phyloP scores from a whole-genome alignment of 2,888 invertebrate genomes.

The Idaea biselata region DNA sequence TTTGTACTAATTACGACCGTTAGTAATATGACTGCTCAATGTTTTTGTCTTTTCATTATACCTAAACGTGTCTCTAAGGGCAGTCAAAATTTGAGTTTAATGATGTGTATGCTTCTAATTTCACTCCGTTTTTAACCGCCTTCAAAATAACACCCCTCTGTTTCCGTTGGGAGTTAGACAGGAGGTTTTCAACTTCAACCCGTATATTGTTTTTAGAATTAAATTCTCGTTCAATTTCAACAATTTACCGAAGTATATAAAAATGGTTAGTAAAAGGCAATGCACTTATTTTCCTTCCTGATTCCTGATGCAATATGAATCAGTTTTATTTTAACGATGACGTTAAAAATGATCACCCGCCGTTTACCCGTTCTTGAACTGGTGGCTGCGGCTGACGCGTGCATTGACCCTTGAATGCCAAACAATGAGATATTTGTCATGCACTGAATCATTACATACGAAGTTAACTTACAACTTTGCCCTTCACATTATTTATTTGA shows the following conservation, averaged over 20 bases:
- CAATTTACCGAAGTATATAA: not conserved
- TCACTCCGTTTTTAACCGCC: no score
- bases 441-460: slow-evolving; percentile 48
- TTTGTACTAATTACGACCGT: not conserved
- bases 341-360: slow-evolving; percentile 40
- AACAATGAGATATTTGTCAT: slow-evolving; percentile 61
- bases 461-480: slow-evolving; percentile 34
- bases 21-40: not conserved
- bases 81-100: no score
- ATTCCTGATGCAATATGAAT: slow-evolving; percentile 44
- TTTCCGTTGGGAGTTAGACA: no score
- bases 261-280: not conserved
- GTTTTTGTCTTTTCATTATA: not conserved
- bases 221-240: no score
- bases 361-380: slow-evolving; percentile 59
- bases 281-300: slow-evolving; percentile 27
- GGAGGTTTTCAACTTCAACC: no score
- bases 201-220: no score
- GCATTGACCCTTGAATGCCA: slow-evolving; percentile 67
- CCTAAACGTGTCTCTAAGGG: not conserved
- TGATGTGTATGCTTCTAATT: no score
- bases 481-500: slow-evolving; percentile 21
- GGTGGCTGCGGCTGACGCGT: slow-evolving; percentile 49
- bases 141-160: no score
- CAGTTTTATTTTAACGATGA: slow-evolving; percentile 68